Evolutionary conservation across 2,113 vertebrate species (phyloP).

Genomic region (Hippocampus comes): DNA sequence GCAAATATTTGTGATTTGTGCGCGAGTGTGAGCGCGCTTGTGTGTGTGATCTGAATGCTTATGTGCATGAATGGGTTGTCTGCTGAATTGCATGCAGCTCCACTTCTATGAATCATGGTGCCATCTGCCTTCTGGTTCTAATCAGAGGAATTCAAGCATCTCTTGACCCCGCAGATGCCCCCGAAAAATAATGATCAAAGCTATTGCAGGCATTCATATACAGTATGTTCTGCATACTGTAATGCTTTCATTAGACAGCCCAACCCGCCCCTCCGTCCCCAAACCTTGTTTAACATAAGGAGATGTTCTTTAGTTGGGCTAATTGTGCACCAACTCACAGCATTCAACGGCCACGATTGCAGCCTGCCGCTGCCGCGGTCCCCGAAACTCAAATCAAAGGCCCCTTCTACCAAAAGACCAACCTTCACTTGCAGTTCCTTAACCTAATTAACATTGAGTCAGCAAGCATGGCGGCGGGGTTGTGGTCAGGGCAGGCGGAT

Average conservation of each 20-base stretch:
- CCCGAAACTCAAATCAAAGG: constrained; percentile 62
- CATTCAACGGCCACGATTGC: constrained; percentile 53
- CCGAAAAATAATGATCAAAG: constrained; percentile 38
- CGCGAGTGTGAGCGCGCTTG: neutral
- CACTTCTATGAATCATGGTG: constrained; percentile 41
- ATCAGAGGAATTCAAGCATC: constrained; percentile 42
- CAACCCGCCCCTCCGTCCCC: no score
- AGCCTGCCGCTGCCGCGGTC: constrained; percentile 52
- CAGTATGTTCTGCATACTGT: neutral
- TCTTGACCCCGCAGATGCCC: constrained; percentile 49
- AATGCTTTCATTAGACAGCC: neutral
- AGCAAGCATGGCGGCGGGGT: constrained; percentile 53
- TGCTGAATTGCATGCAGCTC: constrained; percentile 48
- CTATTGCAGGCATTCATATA: neutral
- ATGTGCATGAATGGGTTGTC: constrained; percentile 56
- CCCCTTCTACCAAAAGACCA: constrained; percentile 50
- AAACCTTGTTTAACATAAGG: constrained; percentile 9
- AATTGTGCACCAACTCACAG: constrained; percentile 50
- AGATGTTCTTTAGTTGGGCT: constrained; percentile 29
- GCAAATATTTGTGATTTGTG: constrained; percentile 12
- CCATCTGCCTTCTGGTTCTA: constrained; percentile 53
- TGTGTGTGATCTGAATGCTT: constrained; percentile 44
- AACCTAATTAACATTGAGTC: constrained; percentile 70
- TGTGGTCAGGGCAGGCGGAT: constrained; percentile 47
- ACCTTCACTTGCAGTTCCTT: constrained; percentile 54